Percentiles rank a stretch among this genome's conserved stretches.
phyloP scores from a whole-genome alignment of 2,888 invertebrate genomes.

The Vanessa cardui region DNA sequence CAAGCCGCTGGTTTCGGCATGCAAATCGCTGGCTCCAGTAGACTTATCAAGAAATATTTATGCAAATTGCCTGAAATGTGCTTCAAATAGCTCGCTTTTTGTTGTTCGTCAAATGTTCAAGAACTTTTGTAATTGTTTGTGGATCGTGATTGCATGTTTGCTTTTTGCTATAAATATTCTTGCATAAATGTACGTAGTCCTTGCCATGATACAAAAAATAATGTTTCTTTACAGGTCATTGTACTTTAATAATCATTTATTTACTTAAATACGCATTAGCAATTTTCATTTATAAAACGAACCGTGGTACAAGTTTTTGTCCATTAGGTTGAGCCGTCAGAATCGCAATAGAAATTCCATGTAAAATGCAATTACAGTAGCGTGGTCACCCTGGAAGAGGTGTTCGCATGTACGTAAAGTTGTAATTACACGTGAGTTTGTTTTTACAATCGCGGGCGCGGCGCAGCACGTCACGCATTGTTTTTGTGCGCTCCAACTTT shows the following conservation, averaged over 20 bases:
- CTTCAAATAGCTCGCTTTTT: conserved; percentile 28
- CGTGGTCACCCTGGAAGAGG: conserved; percentile 20
- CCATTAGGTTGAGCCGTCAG: background rate
- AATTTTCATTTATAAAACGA: no score
- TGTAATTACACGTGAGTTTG: conserved; percentile 27
- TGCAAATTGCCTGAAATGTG: conserved; percentile 41
- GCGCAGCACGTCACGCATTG: conserved; percentile 17
- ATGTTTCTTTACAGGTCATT: no score
- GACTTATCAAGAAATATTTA: conserved; percentile 47
- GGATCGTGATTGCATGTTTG: conserved; percentile 14
- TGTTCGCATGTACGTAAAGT: conserved; percentile 28
- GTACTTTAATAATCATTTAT: no score
- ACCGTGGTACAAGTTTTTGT: no score
- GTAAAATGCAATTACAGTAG: background rate
- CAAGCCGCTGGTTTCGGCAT: conserved; percentile 14
- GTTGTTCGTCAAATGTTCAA: conserved; percentile 47
- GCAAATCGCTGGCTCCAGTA: conserved; percentile 25
- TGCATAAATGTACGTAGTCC: background rate
- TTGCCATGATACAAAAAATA: no score
- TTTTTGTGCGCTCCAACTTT: conserved; percentile 49
- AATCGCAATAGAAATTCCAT: background rate
- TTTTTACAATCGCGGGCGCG: conserved; percentile 19
- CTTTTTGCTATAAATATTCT: conserved; percentile 2
- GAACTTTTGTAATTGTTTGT: conserved; percentile 24
- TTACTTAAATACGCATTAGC: no score